These are phyloP conservation scores for Coenonympha arcania DNA, from an alignment of 2,888 invertebrate genomes.

Conservation along the genomic window DNA sequence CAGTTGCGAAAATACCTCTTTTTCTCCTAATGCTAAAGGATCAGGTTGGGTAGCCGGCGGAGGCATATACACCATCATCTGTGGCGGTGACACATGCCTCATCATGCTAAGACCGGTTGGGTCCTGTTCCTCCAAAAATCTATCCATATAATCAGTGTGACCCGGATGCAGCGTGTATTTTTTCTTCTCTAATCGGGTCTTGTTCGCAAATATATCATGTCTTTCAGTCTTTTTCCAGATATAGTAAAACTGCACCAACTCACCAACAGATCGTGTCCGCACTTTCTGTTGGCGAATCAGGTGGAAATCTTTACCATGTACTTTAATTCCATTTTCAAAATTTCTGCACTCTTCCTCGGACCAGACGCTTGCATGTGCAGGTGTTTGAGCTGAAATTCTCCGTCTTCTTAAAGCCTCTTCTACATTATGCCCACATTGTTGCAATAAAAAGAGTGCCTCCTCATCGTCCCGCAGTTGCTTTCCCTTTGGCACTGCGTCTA, in stretches of 20 bases:
- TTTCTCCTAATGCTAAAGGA: slow-evolving; percentile 64
- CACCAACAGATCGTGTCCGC: slow-evolving; percentile 93
- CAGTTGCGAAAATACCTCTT: slow-evolving; percentile 68
- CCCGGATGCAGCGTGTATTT: slow-evolving; percentile 94
- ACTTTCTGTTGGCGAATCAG: slow-evolving; percentile 95
- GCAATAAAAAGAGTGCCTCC: slow-evolving; percentile 89
- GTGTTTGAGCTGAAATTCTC: slow-evolving; percentile 80
- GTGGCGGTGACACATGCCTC: slow-evolving; percentile 75
- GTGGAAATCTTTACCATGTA: slow-evolving; percentile 97
- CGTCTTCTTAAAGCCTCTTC: slow-evolving; percentile 91
- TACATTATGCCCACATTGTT: slow-evolving; percentile 95
- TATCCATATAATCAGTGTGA: slow-evolving; percentile 94
- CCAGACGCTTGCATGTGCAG: slow-evolving; percentile 88
- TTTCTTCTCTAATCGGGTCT: slow-evolving; percentile 91
- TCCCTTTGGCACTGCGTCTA: slow-evolving; percentile 78
- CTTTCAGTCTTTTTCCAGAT: slow-evolving; percentile 99
- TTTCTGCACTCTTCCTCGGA: slow-evolving; percentile 97
- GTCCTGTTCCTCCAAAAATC: slow-evolving; percentile 91
- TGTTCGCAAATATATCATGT: slow-evolving; percentile 93
- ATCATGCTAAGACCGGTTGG: slow-evolving; percentile 78
- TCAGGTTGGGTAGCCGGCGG: slow-evolving; percentile 60
- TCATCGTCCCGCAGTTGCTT: slow-evolving; percentile 89
- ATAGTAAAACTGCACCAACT: slow-evolving; percentile 96
- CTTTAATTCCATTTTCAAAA: slow-evolving; percentile 95
- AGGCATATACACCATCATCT: slow-evolving; percentile 73